Evolutionary conservation across 2,113 vertebrate species (phyloP).

Genomic region (Platycercus adscitus): DNA sequence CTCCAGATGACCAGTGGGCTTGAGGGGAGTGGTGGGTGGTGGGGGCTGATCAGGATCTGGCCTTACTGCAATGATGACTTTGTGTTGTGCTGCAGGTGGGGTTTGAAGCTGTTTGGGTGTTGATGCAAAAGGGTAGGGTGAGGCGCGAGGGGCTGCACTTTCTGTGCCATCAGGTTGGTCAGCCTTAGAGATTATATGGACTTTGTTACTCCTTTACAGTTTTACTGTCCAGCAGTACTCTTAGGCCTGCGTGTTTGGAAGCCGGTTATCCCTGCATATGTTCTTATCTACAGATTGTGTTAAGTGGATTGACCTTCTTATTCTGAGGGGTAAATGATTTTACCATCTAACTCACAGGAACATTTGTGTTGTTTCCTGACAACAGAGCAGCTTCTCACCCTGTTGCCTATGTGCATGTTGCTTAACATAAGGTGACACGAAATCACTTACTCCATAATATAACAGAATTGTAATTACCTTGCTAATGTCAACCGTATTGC

Average conservation of each 20-base stretch:
- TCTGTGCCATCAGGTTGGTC: neutral
- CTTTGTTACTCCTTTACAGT: neutral
- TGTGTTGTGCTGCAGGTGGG: neutral
- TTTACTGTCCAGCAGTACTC: neutral
- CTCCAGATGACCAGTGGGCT: neutral
- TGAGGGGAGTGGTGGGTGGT: neutral
- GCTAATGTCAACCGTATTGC: neutral
- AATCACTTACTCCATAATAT: neutral
- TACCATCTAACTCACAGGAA: neutral
- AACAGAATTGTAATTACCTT: neutral
- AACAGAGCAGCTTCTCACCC: neutral
- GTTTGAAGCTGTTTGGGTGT: neutral
- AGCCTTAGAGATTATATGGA: neutral
- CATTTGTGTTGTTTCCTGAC: neutral
- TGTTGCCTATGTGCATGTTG: neutral
- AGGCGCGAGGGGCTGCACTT: neutral
- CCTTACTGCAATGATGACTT: neutral
- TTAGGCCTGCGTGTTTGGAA: neutral
- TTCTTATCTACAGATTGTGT: neutral
- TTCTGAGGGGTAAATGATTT: neutral
- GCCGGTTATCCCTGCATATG: accelerated
- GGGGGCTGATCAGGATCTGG: neutral
- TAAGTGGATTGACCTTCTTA: neutral
- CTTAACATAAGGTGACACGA: neutral
- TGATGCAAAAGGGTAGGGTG: neutral